Conservation (phyloP, 2,113 vertebrate species). For the Vireo altiloquus region DNA sequence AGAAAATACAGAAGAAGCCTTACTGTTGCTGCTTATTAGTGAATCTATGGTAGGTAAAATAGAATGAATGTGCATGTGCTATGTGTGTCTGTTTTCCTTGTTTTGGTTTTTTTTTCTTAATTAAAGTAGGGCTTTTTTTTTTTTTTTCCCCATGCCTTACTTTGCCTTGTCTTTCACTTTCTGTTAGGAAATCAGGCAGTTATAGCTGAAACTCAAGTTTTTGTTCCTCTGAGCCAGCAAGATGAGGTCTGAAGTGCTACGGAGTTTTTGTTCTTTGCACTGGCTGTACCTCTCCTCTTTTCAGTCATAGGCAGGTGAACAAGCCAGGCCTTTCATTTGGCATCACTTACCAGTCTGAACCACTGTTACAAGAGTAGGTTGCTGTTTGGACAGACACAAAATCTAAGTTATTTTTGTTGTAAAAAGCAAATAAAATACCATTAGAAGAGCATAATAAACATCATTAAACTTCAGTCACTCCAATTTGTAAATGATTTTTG, state of each 20-base stretch:
- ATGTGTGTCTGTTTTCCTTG: background rate
- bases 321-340: background rate
- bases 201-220: background rate
- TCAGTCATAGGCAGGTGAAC: background rate
- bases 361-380: background rate
- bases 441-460: background rate
- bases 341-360: background rate
- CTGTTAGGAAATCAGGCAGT: background rate
- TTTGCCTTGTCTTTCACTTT: background rate
- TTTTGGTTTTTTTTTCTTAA: background rate
- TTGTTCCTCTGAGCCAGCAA: background rate
- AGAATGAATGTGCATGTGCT: background rate
- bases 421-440: background rate
- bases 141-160: background rate
- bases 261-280: background rate
- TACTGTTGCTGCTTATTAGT: constrained; percentile 94
- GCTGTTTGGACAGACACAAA: background rate
- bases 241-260: background rate
- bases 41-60: constrained; percentile 93
- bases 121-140: background rate
- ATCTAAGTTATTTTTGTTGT: background rate
- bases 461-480: background rate
- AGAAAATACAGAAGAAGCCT: constrained; percentile 98
- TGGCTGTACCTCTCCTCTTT: background rate
- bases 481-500: background rate